Percentiles rank a stretch among this genome's conserved stretches.
phyloP scores from a whole-genome alignment of 1,140 invertebrate species.

The Eriosoma lanigerum region DNA sequence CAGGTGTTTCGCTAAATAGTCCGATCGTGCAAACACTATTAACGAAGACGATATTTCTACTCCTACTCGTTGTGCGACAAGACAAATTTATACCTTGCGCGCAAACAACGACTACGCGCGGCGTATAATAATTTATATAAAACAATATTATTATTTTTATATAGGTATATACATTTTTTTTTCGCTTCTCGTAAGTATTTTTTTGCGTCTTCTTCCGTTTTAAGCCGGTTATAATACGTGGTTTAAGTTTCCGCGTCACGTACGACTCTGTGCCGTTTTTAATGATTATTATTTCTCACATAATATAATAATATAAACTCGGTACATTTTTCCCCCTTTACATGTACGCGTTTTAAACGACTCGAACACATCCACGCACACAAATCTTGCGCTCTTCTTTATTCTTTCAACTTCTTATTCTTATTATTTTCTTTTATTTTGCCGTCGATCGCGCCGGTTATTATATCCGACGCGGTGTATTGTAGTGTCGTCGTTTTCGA shows the following conservation, averaged over 20 bases:
- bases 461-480: neutral
- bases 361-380: neutral
- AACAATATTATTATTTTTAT: conserved; percentile 1
- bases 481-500: neutral
- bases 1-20: conserved; percentile 5
- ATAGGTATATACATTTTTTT: neutral
- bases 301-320: neutral
- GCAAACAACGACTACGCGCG: neutral
- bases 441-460: neutral
- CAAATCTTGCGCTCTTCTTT: neutral
- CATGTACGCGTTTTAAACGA: neutral
- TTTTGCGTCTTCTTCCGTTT: conserved; percentile 30
- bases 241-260: conserved; percentile 38
- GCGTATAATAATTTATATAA: neutral
- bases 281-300: conserved; percentile 38
- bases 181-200: neutral
- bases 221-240: neutral
- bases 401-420: neutral
- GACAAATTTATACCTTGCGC: conserved; percentile 21
- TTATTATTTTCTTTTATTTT: too few relatives aligned
- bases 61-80: neutral
- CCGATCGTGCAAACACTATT: conserved; percentile 20
- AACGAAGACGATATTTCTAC: conserved; percentile 11
- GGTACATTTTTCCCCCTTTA: neutral
- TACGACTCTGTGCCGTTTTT: conserved; percentile 33